These are phyloP conservation scores for Caiman crocodilus DNA, from an alignment of 2,797 vertebrate genomes.

Conservation along the genomic window DNA sequence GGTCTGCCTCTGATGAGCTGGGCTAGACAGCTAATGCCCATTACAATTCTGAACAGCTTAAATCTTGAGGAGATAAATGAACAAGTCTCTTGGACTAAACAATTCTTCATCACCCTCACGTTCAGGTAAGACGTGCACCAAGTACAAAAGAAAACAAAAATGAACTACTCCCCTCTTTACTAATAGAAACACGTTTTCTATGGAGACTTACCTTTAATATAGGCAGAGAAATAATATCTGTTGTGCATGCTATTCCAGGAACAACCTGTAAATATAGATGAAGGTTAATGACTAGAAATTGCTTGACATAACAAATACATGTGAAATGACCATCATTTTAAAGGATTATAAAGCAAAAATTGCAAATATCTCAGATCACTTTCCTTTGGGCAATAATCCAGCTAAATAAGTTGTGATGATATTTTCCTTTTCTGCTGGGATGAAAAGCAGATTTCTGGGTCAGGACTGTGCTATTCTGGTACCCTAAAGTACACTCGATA, in stretches of 20 bases:
- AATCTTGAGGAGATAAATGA: background rate
- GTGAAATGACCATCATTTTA: background rate
- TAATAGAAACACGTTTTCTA: background rate
- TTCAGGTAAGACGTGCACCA: fast-evolving
- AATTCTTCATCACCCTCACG: background rate
- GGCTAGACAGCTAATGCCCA: background rate
- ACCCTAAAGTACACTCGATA: background rate
- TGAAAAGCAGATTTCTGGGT: background rate
- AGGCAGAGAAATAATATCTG: conserved; percentile 86
- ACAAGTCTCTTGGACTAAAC: background rate
- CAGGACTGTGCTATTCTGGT: background rate
- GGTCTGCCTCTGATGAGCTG: background rate
- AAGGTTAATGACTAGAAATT: background rate
- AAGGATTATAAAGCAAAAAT: background rate
- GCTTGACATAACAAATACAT: background rate
- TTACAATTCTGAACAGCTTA: background rate
- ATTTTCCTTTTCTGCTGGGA: background rate
- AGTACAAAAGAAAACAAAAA: background rate
- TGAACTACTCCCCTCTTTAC: background rate
- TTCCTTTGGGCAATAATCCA: background rate
- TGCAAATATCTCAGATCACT: background rate
- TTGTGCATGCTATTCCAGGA: conserved; percentile 87
- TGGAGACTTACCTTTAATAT: conserved; percentile 86
- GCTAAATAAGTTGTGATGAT: background rate
- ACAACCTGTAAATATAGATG: conserved; percentile 78